phyloP scores from a whole-genome alignment of 2,888 invertebrate species.

The Tenodera sinensis region DNA sequence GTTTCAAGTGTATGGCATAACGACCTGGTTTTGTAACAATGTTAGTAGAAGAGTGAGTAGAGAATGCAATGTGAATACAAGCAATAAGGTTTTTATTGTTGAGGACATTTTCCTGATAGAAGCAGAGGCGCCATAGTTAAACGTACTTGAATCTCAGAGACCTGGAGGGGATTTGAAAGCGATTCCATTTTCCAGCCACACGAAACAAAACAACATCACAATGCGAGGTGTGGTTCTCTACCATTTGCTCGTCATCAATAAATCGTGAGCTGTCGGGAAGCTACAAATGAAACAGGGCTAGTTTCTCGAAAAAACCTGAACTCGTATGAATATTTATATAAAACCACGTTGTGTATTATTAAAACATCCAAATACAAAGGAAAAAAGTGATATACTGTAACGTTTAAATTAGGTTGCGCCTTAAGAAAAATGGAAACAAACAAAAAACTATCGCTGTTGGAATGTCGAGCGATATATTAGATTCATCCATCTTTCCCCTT shows the following conservation, averaged over 20 bases:
- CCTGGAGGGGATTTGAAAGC: background rate
- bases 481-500: background rate
- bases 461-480: background rate
- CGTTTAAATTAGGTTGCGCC: background rate
- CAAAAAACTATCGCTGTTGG: background rate
- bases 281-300: background rate
- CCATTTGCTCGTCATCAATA: background rate
- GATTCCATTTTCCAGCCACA: background rate
- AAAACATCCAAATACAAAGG: conserved; percentile 14
- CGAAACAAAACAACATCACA: background rate
- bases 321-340: conserved; percentile 12
- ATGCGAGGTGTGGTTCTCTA: background rate
- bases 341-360: background rate
- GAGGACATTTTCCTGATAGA: too few relatives aligned
- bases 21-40: too few relatives aligned
- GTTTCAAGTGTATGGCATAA: too few relatives aligned
- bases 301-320: background rate
- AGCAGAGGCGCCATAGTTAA: too few relatives aligned
- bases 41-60: too few relatives aligned
- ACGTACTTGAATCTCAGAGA: too few relatives aligned
- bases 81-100: too few relatives aligned
- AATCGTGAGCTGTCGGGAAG: background rate
- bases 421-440: background rate
- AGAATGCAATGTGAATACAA: too few relatives aligned
- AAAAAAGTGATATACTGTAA: conserved; percentile 9